phyloP scores from a whole-genome alignment of 1,140 invertebrate genomes.

The Heliconius congener region DNA sequence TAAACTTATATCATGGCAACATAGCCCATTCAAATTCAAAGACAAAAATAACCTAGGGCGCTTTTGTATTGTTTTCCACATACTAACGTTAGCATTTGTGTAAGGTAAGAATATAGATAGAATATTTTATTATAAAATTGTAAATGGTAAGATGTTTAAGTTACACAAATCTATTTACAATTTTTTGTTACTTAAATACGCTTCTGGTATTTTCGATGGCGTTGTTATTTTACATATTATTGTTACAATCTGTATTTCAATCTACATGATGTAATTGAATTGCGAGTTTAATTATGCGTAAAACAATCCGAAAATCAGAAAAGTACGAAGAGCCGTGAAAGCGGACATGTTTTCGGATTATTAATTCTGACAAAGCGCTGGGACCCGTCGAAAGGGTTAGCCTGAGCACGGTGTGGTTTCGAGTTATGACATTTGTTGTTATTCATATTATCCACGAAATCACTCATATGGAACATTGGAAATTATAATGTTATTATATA shows the following conservation, averaged over 20 bases:
- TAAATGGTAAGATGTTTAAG: not conserved
- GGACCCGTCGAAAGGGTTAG: conserved; percentile 67
- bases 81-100: not conserved
- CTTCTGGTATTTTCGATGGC: not conserved
- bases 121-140: not conserved
- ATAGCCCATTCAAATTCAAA: not conserved
- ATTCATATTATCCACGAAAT: conserved; percentile 32
- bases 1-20: conserved; percentile 10
- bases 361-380: conserved; percentile 78
- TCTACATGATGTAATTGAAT: conserved; percentile 74
- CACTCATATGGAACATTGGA: conserved; percentile 36
- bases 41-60: not conserved
- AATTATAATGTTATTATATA: conserved; percentile 27
- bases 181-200: not conserved
- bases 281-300: conserved; percentile 78
- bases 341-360: conserved; percentile 69
- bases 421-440: conserved; percentile 63
- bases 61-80: not conserved
- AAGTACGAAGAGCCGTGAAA: conserved; percentile 61
- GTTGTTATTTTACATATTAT: not conserved
- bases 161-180: not conserved
- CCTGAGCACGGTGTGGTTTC: conserved; percentile 50
- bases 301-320: conserved; percentile 77
- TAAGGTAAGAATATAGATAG: not conserved
- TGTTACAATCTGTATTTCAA: conserved; percentile 53